Conservation (phyloP, 2,888 invertebrate species). For the Meliscaeva auricollis region DNA sequence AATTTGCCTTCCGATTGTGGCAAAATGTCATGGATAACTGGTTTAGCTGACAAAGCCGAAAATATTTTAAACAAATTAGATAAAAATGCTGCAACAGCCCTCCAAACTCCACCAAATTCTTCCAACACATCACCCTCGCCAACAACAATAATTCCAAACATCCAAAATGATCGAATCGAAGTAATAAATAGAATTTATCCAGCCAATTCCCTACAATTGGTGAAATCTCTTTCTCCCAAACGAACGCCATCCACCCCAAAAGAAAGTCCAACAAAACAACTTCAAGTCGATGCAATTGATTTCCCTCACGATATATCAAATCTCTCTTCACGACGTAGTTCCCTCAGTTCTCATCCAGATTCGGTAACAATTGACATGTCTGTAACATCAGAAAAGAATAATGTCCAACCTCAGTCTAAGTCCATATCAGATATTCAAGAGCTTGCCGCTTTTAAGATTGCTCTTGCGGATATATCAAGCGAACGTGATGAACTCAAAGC, state of each 20-base stretch:
- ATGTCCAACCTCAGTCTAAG: background rate
- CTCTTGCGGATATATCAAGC: slow-evolving; percentile 79
- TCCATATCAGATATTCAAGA: slow-evolving; percentile 74
- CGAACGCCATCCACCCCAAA: slow-evolving; percentile 36
- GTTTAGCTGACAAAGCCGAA: slow-evolving; percentile 90
- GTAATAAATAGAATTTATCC: slow-evolving; percentile 78
- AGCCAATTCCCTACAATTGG: slow-evolving; percentile 79
- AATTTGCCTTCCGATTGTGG: no score
- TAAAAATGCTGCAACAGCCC: slow-evolving; percentile 89
- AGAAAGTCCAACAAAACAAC: slow-evolving; percentile 77
- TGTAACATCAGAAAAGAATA: background rate
- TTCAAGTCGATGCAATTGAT: slow-evolving; percentile 13
- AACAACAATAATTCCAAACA: background rate
- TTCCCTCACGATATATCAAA: slow-evolving; percentile 24
- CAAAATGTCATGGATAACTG: slow-evolving; percentile 90
- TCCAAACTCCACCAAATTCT: slow-evolving; percentile 80
- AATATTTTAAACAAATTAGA: slow-evolving; percentile 90
- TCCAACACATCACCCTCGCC: background rate
- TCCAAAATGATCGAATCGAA: slow-evolving; percentile 42
- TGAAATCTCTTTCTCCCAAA: slow-evolving; percentile 79
- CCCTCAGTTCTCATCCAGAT: slow-evolving; percentile 74
- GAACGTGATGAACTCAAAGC: slow-evolving; percentile 81
- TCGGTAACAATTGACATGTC: slow-evolving; percentile 74
- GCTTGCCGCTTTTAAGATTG: slow-evolving; percentile 81
- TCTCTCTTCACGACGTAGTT: slow-evolving; percentile 77